Evolutionary conservation across 2,797 vertebrate genomes (phyloP), one percentile per base, ranked within the genome.

Genomic region (Sebastes kiyomatsui): DNA sequence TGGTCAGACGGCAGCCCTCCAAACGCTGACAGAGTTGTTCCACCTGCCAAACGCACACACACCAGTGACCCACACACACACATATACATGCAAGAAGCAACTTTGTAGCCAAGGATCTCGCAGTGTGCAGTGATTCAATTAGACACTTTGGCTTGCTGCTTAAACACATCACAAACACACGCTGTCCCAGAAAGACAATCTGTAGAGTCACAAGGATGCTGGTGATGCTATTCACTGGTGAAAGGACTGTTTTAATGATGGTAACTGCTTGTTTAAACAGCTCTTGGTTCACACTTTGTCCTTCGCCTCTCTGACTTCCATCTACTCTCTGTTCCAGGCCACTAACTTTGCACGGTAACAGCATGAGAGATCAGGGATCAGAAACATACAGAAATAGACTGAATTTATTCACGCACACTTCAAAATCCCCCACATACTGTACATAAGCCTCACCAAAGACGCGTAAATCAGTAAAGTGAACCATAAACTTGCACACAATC

Each of bases 101-200:
- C 32, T 62, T 75, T 38, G 65, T 64, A 33, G 71, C 76, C 64
- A 79, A 69, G 56, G 33, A 72, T 76, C 80, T 75, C 46, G 62
- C 79, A 66, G 67, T 61, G 65, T 84, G 68, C 69, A 73, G 42
- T 78, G 73, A 92, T 92, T 91, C 66, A 90, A 87, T 94, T 83
- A 93, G 81, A 88, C 60, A 82, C 71, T 73, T 84, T 80, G 82
- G 78, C 61, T 38, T 35, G 52, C 62, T 66, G 72, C 77, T 74
- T 18, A 38, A 66, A 67, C 67, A 61, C 33, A 77, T 30, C 70
- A 25, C 9, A 75, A 5, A 69, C 79, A 76, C 35, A 80, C 27
- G 7, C 54, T 28, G 74, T 30, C 42, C 25, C 7, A 32, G 32
- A 35, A 74, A 79, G 23, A 75, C 46, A 67, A 25, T 72, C 62